A percentile compares a stretch with the other conserved stretches of the same genome.
phyloP scores from a whole-genome alignment of 2,888 invertebrate species.

The Cyaniris semiargus region DNA sequence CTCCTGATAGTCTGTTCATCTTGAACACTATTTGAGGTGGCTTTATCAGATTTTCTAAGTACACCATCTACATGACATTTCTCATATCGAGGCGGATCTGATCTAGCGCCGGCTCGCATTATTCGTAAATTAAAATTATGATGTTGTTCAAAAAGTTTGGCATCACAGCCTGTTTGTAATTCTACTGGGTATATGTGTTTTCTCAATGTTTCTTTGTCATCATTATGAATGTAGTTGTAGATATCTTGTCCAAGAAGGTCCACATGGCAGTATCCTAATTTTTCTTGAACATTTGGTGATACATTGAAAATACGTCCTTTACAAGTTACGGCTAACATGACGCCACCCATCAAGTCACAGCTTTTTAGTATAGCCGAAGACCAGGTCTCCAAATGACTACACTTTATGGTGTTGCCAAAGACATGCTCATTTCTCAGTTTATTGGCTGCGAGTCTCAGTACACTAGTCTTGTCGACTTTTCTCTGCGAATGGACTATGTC shows the following conservation, averaged over 20 bases:
- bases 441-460: conserved; percentile 91
- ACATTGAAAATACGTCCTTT: conserved; percentile 92
- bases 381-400: conserved; percentile 71
- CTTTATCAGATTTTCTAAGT: conserved; percentile 80
- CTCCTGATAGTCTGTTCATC: conserved; percentile 75
- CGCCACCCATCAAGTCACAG: conserved; percentile 87
- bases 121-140: conserved; percentile 81
- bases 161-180: conserved; percentile 61
- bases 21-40: conserved; percentile 74
- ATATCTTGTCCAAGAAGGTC: conserved; percentile 95
- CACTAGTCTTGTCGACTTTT: conserved; percentile 94
- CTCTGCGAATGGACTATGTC: conserved; percentile 90
- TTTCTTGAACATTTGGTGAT: conserved; percentile 90
- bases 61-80: conserved; percentile 85
- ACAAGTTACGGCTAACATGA: conserved; percentile 89
- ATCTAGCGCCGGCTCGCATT: conserved; percentile 85
- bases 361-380: conserved; percentile 81
- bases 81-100: conserved; percentile 86
- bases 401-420: conserved; percentile 78
- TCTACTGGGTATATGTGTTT: conserved; percentile 83
- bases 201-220: conserved; percentile 89
- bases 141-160: conserved; percentile 66
- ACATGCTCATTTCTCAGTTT: conserved; percentile 90
- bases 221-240: conserved; percentile 89
- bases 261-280: conserved; percentile 92